Evolutionary conservation across 1,140 invertebrate species (phyloP), one percentile per base, ranked within the genome.

Genomic region (Zaprionus africanus): DNA sequence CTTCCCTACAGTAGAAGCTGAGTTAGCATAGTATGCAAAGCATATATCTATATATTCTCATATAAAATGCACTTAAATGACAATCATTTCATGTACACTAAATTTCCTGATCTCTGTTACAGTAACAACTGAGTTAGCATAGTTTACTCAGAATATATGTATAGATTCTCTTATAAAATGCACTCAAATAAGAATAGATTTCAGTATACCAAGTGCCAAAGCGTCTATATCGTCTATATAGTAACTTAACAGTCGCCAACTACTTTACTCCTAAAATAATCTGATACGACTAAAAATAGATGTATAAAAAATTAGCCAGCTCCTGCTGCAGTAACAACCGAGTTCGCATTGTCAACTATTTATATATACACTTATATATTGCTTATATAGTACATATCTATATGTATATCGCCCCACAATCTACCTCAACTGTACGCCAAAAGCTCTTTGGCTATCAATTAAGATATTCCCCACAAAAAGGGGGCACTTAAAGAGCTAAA

Each of bases 401-500:
- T 11, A 34, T 34, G 3, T 34, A 34, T 11, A 34, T 34, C 31
- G 31, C 31, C 31, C 9, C 9, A 34, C 9, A 34, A 34, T 34
- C 31, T 34, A 11, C 2, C 3, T 2, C 31, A 31, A 9, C 9
- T 34, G 9, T 34, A 34, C 11, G 31, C 31, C 31, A 11, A 34
- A 34, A 34, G 31, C 31, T 11, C 9, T 34, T 41, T 13, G 15
- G 38, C 46, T 24, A 51, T 34, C 26, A 51, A 34, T 49, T 34
- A 63, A 63, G 46, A 53, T 26, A 43, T 15, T 19, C 24, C 4
- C 38, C 15, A 7, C 7, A 31, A 22, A 22, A 34, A 28, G 3
- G n/a, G n/a, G 38, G 60, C 68, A 56, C 60, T 63, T 63, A 51
- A 46, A 28, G 15, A 28, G 41, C 51, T 26, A 28, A 43, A 66